Percentiles rank a stretch among this genome's conserved stretches.
phyloP scores from a whole-genome alignment of 2,113 vertebrate species.

The Caretta caretta region DNA sequence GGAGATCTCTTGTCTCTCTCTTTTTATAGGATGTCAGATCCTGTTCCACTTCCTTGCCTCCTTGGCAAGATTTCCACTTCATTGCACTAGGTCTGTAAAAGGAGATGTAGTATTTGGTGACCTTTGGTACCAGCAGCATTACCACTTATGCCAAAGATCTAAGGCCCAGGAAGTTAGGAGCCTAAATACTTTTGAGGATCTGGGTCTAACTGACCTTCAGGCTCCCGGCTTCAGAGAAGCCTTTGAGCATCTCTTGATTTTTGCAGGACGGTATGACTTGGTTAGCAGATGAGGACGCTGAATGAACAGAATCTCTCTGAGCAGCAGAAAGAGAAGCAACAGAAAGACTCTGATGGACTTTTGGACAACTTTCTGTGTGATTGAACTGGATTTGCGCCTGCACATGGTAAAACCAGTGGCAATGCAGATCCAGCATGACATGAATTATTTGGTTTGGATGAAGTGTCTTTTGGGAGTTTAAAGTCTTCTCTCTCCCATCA shows the following conservation, averaged over 20 bases:
- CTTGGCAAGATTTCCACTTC: background rate
- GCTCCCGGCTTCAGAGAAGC: constrained; percentile 19
- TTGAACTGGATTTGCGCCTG: constrained; percentile 2
- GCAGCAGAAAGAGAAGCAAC: constrained; percentile 66
- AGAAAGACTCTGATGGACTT: constrained; percentile 21
- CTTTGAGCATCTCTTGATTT: constrained; percentile 64
- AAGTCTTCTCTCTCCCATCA: background rate
- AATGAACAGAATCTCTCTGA: constrained; percentile 53
- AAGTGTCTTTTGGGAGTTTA: background rate
- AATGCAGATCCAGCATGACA: background rate
- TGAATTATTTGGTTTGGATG: background rate
- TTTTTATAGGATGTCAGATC: background rate
- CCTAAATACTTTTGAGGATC: background rate
- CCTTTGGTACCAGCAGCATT: constrained; percentile 29
- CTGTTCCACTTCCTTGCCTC: background rate
- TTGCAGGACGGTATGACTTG: background rate
- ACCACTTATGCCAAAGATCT: constrained; percentile 37
- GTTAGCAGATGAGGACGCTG: constrained; percentile 72
- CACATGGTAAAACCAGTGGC: constrained; percentile 23
- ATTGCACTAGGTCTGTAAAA: background rate
- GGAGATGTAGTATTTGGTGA: background rate
- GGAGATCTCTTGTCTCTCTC: background rate
- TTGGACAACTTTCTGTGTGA: constrained; percentile 42
- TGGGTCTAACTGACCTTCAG: background rate
- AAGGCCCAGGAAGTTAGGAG: background rate